phyloP scores from a whole-genome alignment of 1,140 invertebrate species.

The Lepidotrigona ventralis region DNA sequence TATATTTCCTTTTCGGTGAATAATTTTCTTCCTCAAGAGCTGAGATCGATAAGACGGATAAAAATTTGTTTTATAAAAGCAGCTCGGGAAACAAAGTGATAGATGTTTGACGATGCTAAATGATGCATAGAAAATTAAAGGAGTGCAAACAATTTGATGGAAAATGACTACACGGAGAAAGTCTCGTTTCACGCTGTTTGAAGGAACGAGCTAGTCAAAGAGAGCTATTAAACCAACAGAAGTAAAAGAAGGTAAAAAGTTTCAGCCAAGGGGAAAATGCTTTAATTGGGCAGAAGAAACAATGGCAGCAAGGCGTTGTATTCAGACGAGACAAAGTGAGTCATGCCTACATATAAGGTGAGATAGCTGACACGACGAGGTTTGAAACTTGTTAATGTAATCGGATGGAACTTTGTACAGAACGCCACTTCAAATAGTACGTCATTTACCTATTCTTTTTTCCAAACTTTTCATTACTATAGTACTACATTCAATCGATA shows the following conservation, averaged over 20 bases:
- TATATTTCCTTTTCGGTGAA: background rate
- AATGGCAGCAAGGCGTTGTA: slow-evolving; percentile 22
- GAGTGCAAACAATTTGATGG: background rate
- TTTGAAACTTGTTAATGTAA: background rate
- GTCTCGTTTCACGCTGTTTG: background rate
- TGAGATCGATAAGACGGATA: no score
- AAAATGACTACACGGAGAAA: background rate
- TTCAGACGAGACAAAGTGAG: slow-evolving; percentile 7
- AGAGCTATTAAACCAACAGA: background rate
- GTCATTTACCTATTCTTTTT: background rate
- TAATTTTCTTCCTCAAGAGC: background rate
- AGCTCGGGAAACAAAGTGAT: background rate
- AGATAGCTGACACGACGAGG: background rate
- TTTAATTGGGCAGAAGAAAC: slow-evolving; percentile 39
- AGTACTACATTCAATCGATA: background rate
- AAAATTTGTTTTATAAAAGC: background rate
- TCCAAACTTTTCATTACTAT: background rate
- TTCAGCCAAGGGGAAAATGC: background rate
- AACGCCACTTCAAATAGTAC: background rate
- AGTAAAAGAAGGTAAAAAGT: background rate
- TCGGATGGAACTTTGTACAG: background rate
- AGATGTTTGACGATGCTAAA: no score
- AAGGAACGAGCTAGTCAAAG: slow-evolving; percentile 4
- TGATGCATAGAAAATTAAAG: background rate
- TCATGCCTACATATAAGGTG: slow-evolving; percentile 14